Conservation (phyloP, 2,888 invertebrate species). For the Nasonia oneida region DNA sequence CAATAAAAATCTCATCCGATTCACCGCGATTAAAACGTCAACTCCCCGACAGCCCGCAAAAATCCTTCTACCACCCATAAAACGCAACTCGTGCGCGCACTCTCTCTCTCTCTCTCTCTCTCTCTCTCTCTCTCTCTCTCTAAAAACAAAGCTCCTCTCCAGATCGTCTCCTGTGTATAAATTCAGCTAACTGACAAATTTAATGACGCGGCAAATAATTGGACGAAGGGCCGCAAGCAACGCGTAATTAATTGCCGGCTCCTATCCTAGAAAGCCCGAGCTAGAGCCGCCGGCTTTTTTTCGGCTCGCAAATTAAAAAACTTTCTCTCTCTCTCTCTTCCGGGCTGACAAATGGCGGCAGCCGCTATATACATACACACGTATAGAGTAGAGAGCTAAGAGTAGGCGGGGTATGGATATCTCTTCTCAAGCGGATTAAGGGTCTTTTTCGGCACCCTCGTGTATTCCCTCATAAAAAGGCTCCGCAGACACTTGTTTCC, state of each 20-base stretch:
- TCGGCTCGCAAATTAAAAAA: conserved; percentile 57
- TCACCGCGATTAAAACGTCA: too few relatives aligned
- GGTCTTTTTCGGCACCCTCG: conserved; percentile 29
- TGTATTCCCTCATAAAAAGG: conserved; percentile 50
- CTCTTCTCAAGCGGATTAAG: conserved; percentile 31
- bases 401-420: neutral
- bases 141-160: neutral
- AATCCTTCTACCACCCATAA: neutral
- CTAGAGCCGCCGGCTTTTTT: neutral
- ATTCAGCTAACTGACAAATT: conserved; percentile 39
- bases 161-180: neutral
- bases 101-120: neutral
- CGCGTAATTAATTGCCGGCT: conserved; percentile 48
- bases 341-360: conserved; percentile 56
- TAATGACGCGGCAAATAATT: conserved; percentile 46
- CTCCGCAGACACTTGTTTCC: conserved; percentile 57
- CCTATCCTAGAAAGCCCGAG: neutral
- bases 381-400: neutral
- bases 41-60: too few relatives aligned
- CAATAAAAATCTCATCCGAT: too few relatives aligned
- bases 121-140: neutral
- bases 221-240: conserved; percentile 30
- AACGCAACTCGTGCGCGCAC: too few relatives aligned
- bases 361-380: neutral
- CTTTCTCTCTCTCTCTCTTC: neutral